These are phyloP conservation scores for Vanacampus margaritifer DNA, from an alignment of 2,113 vertebrate species.

Conservation along the genomic window DNA sequence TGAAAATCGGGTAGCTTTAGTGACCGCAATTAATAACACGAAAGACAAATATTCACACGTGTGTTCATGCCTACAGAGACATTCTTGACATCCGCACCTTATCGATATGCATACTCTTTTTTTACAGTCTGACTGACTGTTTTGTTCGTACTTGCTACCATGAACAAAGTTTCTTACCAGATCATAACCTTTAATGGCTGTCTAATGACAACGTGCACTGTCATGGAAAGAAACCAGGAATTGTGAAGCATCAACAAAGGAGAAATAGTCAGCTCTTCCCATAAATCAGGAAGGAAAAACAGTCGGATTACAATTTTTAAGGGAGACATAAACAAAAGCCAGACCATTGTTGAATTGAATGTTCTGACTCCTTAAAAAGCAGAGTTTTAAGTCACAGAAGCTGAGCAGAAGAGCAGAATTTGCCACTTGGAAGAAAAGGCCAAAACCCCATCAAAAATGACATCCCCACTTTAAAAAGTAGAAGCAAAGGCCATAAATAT, in stretches of 20 bases:
- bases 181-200: slow-evolving; percentile 31
- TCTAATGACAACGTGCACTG: slow-evolving; percentile 26
- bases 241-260: slow-evolving; percentile 23
- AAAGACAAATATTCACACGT: slow-evolving; percentile 10
- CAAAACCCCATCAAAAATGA: not conserved
- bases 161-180: not conserved
- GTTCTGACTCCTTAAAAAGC: slow-evolving; percentile 3
- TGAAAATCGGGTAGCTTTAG: slow-evolving; percentile 24
- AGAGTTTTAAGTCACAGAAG: not conserved
- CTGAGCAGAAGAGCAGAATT: not conserved
- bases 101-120: not conserved
- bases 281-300: slow-evolving; percentile 23
- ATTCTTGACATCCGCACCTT: not conserved
- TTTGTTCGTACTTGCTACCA: not conserved
- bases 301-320: slow-evolving; percentile 17
- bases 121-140: not conserved
- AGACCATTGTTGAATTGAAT: slow-evolving; percentile 26
- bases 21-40: slow-evolving; percentile 24
- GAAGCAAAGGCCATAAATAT: slow-evolving; percentile 6
- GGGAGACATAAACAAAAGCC: slow-evolving; percentile 18
- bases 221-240: slow-evolving; percentile 23
- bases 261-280: slow-evolving; percentile 20
- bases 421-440: not conserved
- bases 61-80: too few relatives aligned
- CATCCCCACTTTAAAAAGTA: slow-evolving; percentile 9